A percentile compares a stretch with the other conserved stretches of the same genome.
Conservation (phyloP, 2,888 invertebrate species). For the Latrodectus elegans region DNA sequence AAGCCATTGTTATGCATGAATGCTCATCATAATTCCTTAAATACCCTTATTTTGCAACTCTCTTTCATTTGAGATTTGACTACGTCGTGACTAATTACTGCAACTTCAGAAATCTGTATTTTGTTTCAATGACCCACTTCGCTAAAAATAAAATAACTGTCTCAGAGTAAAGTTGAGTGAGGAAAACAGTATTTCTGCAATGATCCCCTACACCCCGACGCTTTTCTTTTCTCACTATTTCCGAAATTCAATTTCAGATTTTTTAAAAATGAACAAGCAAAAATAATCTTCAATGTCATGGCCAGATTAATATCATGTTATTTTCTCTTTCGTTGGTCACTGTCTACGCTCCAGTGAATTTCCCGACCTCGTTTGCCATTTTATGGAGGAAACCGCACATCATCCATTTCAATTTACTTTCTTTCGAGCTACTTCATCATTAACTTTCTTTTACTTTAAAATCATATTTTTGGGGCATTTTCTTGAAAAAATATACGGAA, state of each 20-base stretch:
- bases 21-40: constrained; percentile 26
- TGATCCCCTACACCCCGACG: constrained; percentile 27
- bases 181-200: constrained; percentile 25
- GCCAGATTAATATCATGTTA: constrained; percentile 42
- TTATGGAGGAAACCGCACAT: too few species aligned
- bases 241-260: background rate
- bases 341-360: constrained; percentile 39
- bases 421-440: too few species aligned
- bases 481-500: too few species aligned
- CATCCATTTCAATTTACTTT: too few species aligned
- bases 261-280: background rate
- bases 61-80: constrained; percentile 21
- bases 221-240: constrained; percentile 2
- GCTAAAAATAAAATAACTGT: background rate
- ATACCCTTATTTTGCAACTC: constrained; percentile 24
- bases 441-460: too few species aligned
- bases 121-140: constrained; percentile 49
- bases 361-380: constrained; percentile 41
- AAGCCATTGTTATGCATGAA: constrained; percentile 27
- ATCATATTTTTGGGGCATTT: too few species aligned
- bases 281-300: constrained; percentile 23
- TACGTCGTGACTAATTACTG: constrained; percentile 42
- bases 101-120: constrained; percentile 7
- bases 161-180: constrained; percentile 7
- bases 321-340: constrained; percentile 20